Conservation (phyloP, 2,113 vertebrate species). For the Protomyctophum bolini region DNA sequence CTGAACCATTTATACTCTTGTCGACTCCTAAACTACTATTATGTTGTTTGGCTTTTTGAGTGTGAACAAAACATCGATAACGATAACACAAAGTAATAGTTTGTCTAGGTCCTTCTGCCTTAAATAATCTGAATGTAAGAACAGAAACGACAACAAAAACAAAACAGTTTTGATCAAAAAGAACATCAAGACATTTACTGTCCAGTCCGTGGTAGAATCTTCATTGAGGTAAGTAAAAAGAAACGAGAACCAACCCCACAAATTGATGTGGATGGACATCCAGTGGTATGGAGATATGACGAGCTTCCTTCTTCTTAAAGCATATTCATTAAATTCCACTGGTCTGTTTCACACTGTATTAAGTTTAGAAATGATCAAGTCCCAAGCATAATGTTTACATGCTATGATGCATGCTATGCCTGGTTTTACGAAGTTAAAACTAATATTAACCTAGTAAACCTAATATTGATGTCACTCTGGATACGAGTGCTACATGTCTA, state of each 20-base stretch:
- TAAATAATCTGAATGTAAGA: background rate
- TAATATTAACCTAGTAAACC: too few species aligned
- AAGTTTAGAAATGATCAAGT: too few species aligned
- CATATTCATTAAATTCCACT: too few species aligned
- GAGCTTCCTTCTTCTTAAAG: too few species aligned
- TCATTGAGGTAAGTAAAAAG: slow-evolving; percentile 59
- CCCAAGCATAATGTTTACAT: too few species aligned
- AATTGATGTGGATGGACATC: background rate
- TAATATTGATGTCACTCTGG: background rate
- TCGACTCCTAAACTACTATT: too few species aligned
- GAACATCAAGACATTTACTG: background rate
- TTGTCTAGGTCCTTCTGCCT: background rate
- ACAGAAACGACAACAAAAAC: background rate
- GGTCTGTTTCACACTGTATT: too few species aligned
- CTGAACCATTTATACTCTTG: too few species aligned
- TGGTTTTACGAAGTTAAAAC: too few species aligned
- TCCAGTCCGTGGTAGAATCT: slow-evolving; percentile 20
- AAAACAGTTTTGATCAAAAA: background rate
- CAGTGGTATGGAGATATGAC: too few species aligned
- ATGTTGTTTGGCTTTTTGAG: too few species aligned
- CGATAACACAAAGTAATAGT: background rate
- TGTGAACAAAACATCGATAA: background rate
- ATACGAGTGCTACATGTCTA: background rate
- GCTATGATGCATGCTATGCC: too few species aligned
- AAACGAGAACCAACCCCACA: background rate